Evolutionary conservation across 2,797 vertebrate genomes (phyloP), one percentile per base, ranked within the genome.

Genomic region (Cephalopachus bancanus): DNA sequence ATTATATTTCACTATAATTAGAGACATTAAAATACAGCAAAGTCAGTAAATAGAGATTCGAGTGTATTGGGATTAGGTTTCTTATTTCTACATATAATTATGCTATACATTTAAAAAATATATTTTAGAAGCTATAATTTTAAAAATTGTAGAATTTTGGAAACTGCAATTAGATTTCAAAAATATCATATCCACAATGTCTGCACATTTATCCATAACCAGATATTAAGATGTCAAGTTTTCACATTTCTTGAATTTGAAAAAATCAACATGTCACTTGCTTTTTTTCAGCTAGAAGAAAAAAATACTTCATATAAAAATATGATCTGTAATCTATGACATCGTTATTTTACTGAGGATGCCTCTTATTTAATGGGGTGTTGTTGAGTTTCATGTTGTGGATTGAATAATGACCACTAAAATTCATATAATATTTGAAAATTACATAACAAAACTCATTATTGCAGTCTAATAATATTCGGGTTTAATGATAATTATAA

Each of bases 211-310:
- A 62, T 76, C 62, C 14, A n/a, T 75, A 89, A 33, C 4, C 4
- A 89, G 19, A 67, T 24, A 64, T n/a, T 10, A 86, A 67, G 6
- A 83, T 20, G 83, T 17, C 86, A 89, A 78, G 10, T 59, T 53
- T 79, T 94, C 20, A 87, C 17, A 83, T 59, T 93, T 76, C 28
- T 78, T 86, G 55, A 93, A 83, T 92, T 64, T 74, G 17, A 7
- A 49, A 33, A 83, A n/a, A 49, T 51, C 17, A 74, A n/a, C 5
- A n/a, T 16, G 28, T 30, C 4, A 33, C 9, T 2, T 1, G 37
- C 7, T 74, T 2, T 60, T 37, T 71, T 69, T 78, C 30, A 72
- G 0, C 33, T 81, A 78, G 94, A 65, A 4, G 7, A n/a, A 30
- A 57, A 74, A n/a, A 78, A 30, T 20, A 8, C 2, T 85, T 75